Percentiles rank a stretch among this genome's conserved stretches.
These are phyloP conservation scores for Capitulum mitella DNA, from an alignment of 2,888 invertebrate genomes.

Conservation along the genomic window DNA sequence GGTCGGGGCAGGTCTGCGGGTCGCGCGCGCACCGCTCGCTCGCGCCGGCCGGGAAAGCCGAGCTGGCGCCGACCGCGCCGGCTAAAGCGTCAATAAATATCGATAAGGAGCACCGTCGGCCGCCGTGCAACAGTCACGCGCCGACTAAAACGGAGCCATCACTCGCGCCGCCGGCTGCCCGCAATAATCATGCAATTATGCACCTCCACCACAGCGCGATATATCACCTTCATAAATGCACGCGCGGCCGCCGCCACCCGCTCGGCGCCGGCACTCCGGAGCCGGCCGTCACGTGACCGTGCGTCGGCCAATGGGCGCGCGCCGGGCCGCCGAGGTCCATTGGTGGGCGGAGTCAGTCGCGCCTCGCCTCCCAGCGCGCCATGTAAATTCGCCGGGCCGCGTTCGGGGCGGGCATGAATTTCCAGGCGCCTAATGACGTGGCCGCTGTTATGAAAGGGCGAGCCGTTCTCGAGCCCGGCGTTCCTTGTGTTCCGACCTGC, in stretches of 20 bases:
- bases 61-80: not conserved
- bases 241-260: not conserved
- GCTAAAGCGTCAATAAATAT: not conserved
- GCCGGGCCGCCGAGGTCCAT: not conserved
- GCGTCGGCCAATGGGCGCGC: not conserved
- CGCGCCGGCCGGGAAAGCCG: not conserved
- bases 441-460: not conserved
- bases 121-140: not conserved
- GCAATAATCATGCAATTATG: constrained; percentile 20
- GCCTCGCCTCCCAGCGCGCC: not conserved
- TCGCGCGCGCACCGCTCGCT: not conserved
- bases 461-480: too few relatives aligned
- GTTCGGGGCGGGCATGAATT: not conserved
- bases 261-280: not conserved
- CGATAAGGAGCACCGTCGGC: not conserved
- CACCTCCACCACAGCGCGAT: constrained; percentile 11
- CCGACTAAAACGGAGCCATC: not conserved
- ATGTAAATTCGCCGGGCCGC: constrained; percentile 8
- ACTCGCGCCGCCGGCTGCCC: not conserved
- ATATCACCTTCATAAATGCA: constrained; percentile 19
- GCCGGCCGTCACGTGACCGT: not conserved
- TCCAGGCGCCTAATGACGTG: not conserved
- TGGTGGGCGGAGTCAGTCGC: constrained; percentile 7
- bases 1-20: not conserved
- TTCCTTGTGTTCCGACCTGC: not conserved